A percentile compares a stretch with the other conserved stretches of the same genome.
These are phyloP conservation scores for Palaemon carinicauda DNA, from an alignment of 1,140 invertebrate species.

Conservation along the genomic window DNA sequence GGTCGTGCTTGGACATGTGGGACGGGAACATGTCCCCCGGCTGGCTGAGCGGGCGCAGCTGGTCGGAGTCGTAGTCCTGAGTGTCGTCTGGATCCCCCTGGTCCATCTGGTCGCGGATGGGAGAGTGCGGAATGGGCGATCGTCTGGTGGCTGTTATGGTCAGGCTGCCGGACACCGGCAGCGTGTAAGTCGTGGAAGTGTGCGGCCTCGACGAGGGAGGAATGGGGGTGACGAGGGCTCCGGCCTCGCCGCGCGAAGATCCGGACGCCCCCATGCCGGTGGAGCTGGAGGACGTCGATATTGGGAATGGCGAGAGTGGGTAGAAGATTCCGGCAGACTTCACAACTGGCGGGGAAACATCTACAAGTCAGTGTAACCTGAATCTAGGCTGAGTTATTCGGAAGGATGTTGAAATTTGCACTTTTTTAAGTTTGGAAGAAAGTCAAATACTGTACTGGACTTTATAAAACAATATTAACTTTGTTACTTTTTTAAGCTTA, in stretches of 20 bases:
- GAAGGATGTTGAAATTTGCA: too few species aligned
- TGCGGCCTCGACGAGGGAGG: constrained; percentile 52
- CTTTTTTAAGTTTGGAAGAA: too few species aligned
- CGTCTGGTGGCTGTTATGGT: constrained; percentile 56
- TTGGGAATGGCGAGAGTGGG: constrained; percentile 79
- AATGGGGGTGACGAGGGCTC: constrained; percentile 58
- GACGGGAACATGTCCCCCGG: constrained; percentile 59
- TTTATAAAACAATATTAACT: too few species aligned
- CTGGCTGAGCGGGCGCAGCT: constrained; percentile 50
- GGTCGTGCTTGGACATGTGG: constrained; percentile 60
- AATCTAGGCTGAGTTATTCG: background rate
- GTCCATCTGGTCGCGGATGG: constrained; percentile 47
- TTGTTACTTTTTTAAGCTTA: too few species aligned
- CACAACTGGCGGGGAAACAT: constrained; percentile 72
- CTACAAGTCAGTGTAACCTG: constrained; percentile 58
- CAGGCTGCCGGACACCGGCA: constrained; percentile 57
- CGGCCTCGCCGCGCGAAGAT: constrained; percentile 47
- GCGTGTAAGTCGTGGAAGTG: constrained; percentile 48
- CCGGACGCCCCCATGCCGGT: constrained; percentile 26
- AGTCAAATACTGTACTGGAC: too few species aligned
- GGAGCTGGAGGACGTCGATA: constrained; percentile 41
- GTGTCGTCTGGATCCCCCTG: constrained; percentile 33
- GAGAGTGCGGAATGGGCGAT: constrained; percentile 48
- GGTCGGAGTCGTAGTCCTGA: constrained; percentile 42
- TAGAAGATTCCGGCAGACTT: constrained; percentile 93